Base-by-base conservation (phyloP, 2,797 vertebrate genomes). In the Diplodus puntazzo region DNA sequence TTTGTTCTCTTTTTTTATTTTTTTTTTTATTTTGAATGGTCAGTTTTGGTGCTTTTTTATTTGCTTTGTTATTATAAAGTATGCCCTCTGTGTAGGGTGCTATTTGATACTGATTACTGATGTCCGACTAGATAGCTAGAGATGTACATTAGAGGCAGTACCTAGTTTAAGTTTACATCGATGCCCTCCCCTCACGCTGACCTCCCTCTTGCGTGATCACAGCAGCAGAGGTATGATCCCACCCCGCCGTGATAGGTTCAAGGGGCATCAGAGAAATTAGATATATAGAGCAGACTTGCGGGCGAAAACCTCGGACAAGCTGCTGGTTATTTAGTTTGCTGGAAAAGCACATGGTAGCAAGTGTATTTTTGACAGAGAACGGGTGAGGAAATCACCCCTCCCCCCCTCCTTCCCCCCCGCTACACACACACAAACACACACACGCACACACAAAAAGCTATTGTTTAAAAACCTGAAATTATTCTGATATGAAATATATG, bases 21-120 rank as follows among this genome's bases (percentile, higher is more conserved):
- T 52, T 83, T 90, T 50, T 71, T 90, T 92, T 86, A 69, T 91
- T 93, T 92, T 90, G 49, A 90, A 84, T 89, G 66, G 91, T 91
- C 84, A 50, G 84, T 92, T 94, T 92, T 93, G 76, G 90, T 95
- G 93, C 92, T 93, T 93, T 93, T 86, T 89, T 50, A 88, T 90
- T 94, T 94, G 92, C 93, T 94, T 92, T 87, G 75, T 88, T 84
- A 87, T 85, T 73, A 88, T 82, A 77, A 88, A 62, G 81, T 90
- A 90, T 88, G 81, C 92, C 90, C 92, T 93, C 92, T 92, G 89
- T 93, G 90, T 79, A 90, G 94, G 92, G 94, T 91, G 78, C 89
- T 92, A 90, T 95, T 94, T 95, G 90, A 94, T 93, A 94, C 93
- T 85, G 88, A 94, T 89, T 88, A 93, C 93, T 90, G 92, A 95